A percentile compares a stretch with the other conserved stretches of the same genome.
These are phyloP conservation scores for Drosophila novamexicana DNA, from an alignment of 1,140 invertebrate genomes.

Conservation along the genomic window DNA sequence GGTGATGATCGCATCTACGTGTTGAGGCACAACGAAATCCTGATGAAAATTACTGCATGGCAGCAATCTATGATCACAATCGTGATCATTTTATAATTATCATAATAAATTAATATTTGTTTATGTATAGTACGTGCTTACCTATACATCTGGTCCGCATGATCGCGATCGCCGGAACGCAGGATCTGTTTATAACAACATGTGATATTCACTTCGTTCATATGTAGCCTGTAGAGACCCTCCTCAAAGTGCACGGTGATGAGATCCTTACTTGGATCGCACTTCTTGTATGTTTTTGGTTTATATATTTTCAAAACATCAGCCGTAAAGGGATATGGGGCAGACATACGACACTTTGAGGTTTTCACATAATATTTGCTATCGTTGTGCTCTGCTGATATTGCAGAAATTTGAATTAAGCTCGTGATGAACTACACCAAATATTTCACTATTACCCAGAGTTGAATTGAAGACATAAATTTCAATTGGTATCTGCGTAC, in stretches of 20 bases:
- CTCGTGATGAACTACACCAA: background rate
- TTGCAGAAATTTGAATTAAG: background rate
- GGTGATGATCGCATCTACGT: constrained; percentile 60
- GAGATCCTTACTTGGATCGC: constrained; percentile 85
- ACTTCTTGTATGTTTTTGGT: constrained; percentile 86
- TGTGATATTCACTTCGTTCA: constrained; percentile 54
- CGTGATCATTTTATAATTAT: background rate
- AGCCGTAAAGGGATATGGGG: constrained; percentile 88
- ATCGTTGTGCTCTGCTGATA: background rate
- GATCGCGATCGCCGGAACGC: constrained; percentile 64
- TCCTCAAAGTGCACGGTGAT: constrained; percentile 80
- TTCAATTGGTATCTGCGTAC: background rate
- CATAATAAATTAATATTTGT: background rate
- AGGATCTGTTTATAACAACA: constrained; percentile 86
- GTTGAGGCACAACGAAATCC: constrained; percentile 54
- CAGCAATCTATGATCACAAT: constrained; percentile 41
- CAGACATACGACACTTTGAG: constrained; percentile 87
- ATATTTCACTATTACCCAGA: background rate
- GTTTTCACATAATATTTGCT: constrained; percentile 58
- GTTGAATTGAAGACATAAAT: background rate
- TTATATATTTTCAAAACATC: constrained; percentile 87
- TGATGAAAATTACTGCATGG: constrained; percentile 57
- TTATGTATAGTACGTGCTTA: background rate
- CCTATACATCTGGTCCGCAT: constrained; percentile 84
- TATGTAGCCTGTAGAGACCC: constrained; percentile 54